Conservation (phyloP, 2,888 invertebrate species). For the Rhagophthalmus giganteus region DNA sequence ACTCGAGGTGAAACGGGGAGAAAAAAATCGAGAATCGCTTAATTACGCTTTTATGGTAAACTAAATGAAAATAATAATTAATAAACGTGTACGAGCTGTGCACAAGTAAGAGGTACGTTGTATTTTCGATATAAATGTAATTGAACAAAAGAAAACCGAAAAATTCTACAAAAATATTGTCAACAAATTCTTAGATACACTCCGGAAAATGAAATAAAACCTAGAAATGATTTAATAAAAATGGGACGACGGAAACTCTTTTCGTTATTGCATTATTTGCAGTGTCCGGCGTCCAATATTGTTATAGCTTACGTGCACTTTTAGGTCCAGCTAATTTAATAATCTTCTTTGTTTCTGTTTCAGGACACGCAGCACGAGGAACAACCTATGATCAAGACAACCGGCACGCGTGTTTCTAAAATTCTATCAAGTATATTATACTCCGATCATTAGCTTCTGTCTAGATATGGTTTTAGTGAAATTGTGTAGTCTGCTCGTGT, state of each 20-base stretch:
- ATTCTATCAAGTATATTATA: conserved; percentile 27
- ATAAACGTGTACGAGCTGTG: neutral
- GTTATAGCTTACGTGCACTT: conserved; percentile 20
- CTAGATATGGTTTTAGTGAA: conserved; percentile 36
- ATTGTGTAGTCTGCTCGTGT: conserved; percentile 35
- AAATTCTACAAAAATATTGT: neutral
- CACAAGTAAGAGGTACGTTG: too few relatives aligned
- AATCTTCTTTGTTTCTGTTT: conserved; percentile 17
- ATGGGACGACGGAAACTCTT: conserved; percentile 17
- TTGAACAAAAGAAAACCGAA: neutral
- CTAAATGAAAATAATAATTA: neutral
- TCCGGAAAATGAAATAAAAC: conserved; percentile 17
- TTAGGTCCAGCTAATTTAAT: conserved; percentile 1
- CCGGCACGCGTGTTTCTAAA: conserved; percentile 26
- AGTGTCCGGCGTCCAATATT: conserved; percentile 20
- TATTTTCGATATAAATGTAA: too few relatives aligned
- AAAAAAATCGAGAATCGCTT: too few relatives aligned
- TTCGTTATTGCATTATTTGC: conserved; percentile 26
- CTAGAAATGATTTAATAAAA: conserved; percentile 23
- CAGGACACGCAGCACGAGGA: conserved; percentile 29
- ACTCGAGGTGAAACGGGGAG: too few relatives aligned
- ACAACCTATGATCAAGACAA: conserved; percentile 30
- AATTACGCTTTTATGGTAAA: too few relatives aligned
- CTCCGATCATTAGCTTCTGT: conserved; percentile 28
- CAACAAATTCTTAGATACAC: conserved; percentile 13